Evolutionary conservation across 2,888 invertebrate species (phyloP), one percentile per base, ranked within the genome.

Genomic region (Myopa tessellatipennis): DNA sequence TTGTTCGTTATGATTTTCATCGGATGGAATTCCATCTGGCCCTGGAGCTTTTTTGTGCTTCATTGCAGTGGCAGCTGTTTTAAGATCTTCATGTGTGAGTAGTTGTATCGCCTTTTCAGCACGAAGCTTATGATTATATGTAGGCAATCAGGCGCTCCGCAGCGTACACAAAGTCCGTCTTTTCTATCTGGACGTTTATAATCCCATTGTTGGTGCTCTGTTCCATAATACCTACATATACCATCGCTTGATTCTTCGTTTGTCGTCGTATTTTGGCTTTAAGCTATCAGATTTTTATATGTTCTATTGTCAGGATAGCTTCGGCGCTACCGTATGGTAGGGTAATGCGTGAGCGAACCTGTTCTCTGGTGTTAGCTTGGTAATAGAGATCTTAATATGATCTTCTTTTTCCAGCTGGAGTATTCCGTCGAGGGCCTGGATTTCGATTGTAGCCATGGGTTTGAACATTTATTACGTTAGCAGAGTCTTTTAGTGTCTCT

Each of bases 171-270:
- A n/a, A n/a, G n/a, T n/a, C n/a, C n/a, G n/a, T n/a, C n/a, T n/a
- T n/a, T n/a, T n/a, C n/a, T n/a, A n/a, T n/a, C n/a, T n/a, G n/a
- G n/a, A n/a, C n/a, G n/a, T n/a, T n/a, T n/a, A n/a, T n/a, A n/a
- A n/a, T n/a, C n/a, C n/a, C n/a, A n/a, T n/a, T n/a, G 74, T 26
- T n/a, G 61, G 74, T 74, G 74, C 14, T 63, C 61, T 6, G 34
- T 16, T 12, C 65, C 63, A 40, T 65, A 61, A 10, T 2, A 26
- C 26, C 26, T 26, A 26, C 26, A 1, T 26, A 26, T 26, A 74
- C 63, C 74, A 67, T 50, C 10, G 16, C 34, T 45, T 67, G 16
- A 4, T 34, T 34, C 14, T 16, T 6, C 3, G 14, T 68, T 5
- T 40, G 40, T 52, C 45, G 40, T 18, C 63, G 38, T 16, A 74